A percentile compares a stretch with the other conserved stretches of the same genome.
Conservation (phyloP, 2,888 invertebrate genomes). For the Drosophila differens region DNA sequence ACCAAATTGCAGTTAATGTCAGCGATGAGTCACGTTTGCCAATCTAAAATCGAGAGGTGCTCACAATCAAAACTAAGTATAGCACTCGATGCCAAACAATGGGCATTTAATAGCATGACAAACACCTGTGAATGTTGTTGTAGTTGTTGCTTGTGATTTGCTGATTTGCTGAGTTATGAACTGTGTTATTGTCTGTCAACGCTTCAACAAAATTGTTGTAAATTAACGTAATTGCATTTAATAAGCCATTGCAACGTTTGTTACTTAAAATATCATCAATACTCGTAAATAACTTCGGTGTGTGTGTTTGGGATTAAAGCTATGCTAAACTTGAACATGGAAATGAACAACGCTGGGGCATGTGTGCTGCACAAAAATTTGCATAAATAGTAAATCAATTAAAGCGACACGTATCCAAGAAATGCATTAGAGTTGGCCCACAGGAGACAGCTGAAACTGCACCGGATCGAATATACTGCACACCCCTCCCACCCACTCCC, state of each 20-base stretch:
- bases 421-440: constrained; percentile 67
- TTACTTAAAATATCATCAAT: constrained; percentile 60
- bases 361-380: constrained; percentile 53
- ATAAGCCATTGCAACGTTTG: constrained; percentile 54
- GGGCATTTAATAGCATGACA: constrained; percentile 49
- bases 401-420: constrained; percentile 75
- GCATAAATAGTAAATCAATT: constrained; percentile 80
- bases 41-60: constrained; percentile 22
- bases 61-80: constrained; percentile 39
- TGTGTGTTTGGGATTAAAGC: constrained; percentile 1
- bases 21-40: constrained; percentile 52
- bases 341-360: constrained; percentile 33
- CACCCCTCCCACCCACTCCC: not conserved
- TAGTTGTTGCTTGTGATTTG: constrained; percentile 9
- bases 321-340: constrained; percentile 38
- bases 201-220: constrained; percentile 66
- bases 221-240: constrained; percentile 78
- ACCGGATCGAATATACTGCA: constrained; percentile 22
- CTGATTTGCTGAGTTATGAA: constrained; percentile 46
- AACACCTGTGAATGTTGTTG: constrained; percentile 33
- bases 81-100: constrained; percentile 43
- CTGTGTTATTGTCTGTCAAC: constrained; percentile 63
- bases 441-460: constrained; percentile 15
- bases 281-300: constrained; percentile 7
- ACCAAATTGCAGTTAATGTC: constrained; percentile 46